Percentiles rank a stretch among this genome's conserved stretches.
Conservation (phyloP, 2,113 vertebrate genomes). For the Epinephelus moara region DNA sequence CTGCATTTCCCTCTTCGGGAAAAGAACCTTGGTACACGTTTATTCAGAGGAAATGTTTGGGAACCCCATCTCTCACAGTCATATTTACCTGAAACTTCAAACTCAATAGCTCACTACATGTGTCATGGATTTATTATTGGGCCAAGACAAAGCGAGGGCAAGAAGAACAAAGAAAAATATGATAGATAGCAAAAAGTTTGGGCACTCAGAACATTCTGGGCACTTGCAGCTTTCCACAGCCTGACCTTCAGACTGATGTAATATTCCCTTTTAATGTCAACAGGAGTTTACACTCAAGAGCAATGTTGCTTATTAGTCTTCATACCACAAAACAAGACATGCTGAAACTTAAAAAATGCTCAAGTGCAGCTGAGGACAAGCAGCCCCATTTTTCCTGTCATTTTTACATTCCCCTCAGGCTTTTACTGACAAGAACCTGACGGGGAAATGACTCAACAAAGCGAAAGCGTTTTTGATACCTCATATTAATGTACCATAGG, state of each 20-base stretch:
- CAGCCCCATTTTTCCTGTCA: constrained; percentile 24
- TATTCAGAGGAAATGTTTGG: constrained; percentile 60
- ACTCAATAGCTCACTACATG: constrained; percentile 41
- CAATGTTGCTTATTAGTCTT: constrained; percentile 29
- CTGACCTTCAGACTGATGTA: constrained; percentile 1
- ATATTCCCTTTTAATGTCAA: neutral
- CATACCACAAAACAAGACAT: constrained; percentile 24
- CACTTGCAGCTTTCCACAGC: neutral
- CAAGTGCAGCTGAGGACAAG: constrained; percentile 46
- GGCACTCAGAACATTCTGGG: constrained; percentile 11
- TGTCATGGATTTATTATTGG: constrained; percentile 29
- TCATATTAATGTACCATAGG: constrained; percentile 29
- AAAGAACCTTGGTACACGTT: constrained; percentile 38
- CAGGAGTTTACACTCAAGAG: neutral
- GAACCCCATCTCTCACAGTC: constrained; percentile 15
- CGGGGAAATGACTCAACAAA: constrained; percentile 53
- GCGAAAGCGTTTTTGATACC: constrained; percentile 43
- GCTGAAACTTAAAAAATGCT: constrained; percentile 26
- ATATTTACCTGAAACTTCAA: constrained; percentile 46
- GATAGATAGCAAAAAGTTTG: constrained; percentile 12
- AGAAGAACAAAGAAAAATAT: constrained; percentile 28
- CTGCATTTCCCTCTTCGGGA: constrained; percentile 55
- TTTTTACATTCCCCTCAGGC: constrained; percentile 31
- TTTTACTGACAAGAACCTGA: constrained; percentile 57
- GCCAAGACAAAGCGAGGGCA: constrained; percentile 9